A percentile compares a stretch with the other conserved stretches of the same genome.
These are phyloP conservation scores for Misgurnus mizolepis DNA, from an alignment of 2,113 vertebrate species.

Conservation along the genomic window DNA sequence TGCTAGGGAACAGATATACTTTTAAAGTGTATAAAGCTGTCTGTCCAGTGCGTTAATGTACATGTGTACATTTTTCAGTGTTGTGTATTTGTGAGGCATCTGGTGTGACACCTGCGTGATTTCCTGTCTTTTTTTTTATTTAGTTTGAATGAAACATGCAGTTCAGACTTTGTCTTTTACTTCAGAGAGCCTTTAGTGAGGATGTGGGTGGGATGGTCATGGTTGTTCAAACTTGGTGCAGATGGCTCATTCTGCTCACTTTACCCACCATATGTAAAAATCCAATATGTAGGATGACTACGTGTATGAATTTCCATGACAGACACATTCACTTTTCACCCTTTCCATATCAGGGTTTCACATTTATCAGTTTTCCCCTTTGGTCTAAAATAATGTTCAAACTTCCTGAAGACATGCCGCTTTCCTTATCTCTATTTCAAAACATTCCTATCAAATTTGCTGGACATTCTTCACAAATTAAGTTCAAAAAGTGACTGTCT, in stretches of 20 bases:
- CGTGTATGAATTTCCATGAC: constrained; percentile 39
- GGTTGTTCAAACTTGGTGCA: not conserved
- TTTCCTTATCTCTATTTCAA: not conserved
- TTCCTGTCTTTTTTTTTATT: not conserved
- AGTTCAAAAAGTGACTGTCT: not conserved
- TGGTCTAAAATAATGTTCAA: not conserved
- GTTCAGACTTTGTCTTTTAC: not conserved
- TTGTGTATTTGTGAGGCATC: no score
- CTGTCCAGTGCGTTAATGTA: no score
- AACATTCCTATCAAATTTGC: constrained; percentile 21
- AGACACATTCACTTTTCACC: constrained; percentile 2
- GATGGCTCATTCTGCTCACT: not conserved
- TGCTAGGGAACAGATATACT: no score
- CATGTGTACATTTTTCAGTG: no score
- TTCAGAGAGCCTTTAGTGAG: not conserved
- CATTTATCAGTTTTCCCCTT: constrained; percentile 21
- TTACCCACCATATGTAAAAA: constrained; percentile 29
- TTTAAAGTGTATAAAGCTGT: no score
- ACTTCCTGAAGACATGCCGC: constrained; percentile 18
- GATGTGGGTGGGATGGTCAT: constrained; percentile 4
- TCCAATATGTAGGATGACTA: constrained; percentile 16
- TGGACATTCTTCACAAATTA: not conserved
- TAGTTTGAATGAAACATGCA: not conserved
- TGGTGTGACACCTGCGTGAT: no score
- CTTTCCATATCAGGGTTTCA: constrained; percentile 6